Evolutionary conservation across 2,888 invertebrate species (phyloP), one percentile per base, ranked within the genome.

Genomic region (Eupeodes luniger): DNA sequence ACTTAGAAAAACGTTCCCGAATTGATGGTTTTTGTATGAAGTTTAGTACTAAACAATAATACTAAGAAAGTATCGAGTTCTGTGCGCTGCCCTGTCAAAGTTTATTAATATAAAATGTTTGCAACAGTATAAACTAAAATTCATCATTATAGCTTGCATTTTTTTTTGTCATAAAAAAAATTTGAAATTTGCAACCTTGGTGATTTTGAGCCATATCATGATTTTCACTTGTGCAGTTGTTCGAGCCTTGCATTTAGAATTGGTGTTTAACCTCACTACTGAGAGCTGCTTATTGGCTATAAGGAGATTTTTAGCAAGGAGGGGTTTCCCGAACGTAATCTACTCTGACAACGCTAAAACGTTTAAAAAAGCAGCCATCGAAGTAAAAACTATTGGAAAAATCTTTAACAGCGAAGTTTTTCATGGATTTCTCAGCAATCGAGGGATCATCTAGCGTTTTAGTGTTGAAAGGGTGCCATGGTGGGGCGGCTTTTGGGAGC

Each of bases 141-240:
- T n/a, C n/a, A n/a, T n/a, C n/a, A n/a, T n/a, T n/a, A n/a, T n/a
- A n/a, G n/a, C n/a, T n/a, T n/a, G n/a, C n/a, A n/a, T n/a, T n/a
- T n/a, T n/a, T n/a, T n/a, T n/a, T n/a, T n/a, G n/a, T n/a, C n/a
- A n/a, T n/a, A n/a, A n/a, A n/a, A n/a, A n/a, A n/a, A n/a, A n/a
- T n/a, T n/a, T n/a, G n/a, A n/a, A n/a, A n/a, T n/a, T n/a, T n/a
- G n/a, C n/a, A n/a, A n/a, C n/a, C n/a, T n/a, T n/a, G n/a, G n/a
- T n/a, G n/a, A n/a, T n/a, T n/a, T n/a, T n/a, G n/a, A n/a, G n/a
- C n/a, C n/a, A n/a, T n/a, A 74, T 87, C 12, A 59, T 87, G 70
- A 12, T 83, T 0, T 80, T 87, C 61, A 79, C 80, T 3, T 79
- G 75, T 69, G 82, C 86, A 2, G 78, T 78, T 12, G 62, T 86